Evolutionary conservation across 2,113 vertebrate species (phyloP), one percentile per base, ranked within the genome.

Genomic region (Scatophagus argus): DNA sequence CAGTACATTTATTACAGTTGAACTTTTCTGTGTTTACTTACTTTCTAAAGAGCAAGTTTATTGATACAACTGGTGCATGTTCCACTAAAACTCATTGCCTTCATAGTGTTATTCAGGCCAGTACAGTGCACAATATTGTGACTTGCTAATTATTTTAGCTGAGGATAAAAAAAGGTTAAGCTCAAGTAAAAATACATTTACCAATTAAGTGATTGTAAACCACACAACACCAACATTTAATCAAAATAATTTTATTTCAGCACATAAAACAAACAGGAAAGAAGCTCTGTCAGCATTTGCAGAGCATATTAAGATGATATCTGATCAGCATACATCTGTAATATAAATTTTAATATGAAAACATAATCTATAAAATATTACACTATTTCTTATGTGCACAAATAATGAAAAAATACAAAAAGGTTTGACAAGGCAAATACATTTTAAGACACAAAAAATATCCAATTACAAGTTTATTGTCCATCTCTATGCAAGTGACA

Each of bases 261-360:
- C 21, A 52, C 6, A 34, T 43, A 12, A 32, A 44, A 32, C 31
- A 31, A 70, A 23, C 1, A 31, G 56, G 34, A 62, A 54, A 25
- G 5, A 54, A 3, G 25, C 32, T 60, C 23, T 41, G 12, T 17
- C n/a, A 54, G 32, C 6, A 17, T 38, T 61, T 43, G 8, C 23
- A 29, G 2, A 12, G 17, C 51, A 44, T n/a, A 43, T 32, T 27
- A 36, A 59, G 14, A 14, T 23, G 8, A 58, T 47, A 59, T 25
- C 16, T 51, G 43, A 49, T 72, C 16, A 14, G 11, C 56, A n/a
- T 31, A 23, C 1, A 2, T 8, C 14, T 36, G 43, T 11, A 21
- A 60, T 29, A 21, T 5, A 61, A 61, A 39, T 31, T 19, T 32
- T 9, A 56, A 70, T 19, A n/a, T 31, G 14, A 71, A 71, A 71